Base-by-base conservation (phyloP, 2,888 invertebrate genomes). In the Nomada lathburiana region DNA sequence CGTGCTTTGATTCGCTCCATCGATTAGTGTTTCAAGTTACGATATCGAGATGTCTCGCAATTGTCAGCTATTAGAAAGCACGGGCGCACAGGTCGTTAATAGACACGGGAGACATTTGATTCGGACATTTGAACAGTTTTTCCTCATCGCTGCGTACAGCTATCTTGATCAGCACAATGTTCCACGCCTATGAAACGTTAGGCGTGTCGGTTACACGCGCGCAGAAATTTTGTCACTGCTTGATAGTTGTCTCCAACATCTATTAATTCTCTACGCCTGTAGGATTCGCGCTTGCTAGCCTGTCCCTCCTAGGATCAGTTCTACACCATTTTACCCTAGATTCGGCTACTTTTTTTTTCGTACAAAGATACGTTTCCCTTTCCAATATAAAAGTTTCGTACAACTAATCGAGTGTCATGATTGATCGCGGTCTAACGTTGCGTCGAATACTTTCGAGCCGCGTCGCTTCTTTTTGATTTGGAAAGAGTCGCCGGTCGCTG, bases 381-480 rank as follows among this genome's bases (percentile, higher is more conserved):
- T 70, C 36, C 59, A 59, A 59, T 84, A 89, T 63, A 88, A 85
- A 89, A 88, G 68, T 68, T 87, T 85, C 72, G 76, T 86, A 88
- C 23, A 86, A 23, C 83, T 89, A 88, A 72, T 83, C 80, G 78
- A 77, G 73, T 81, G 86, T 84, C 87, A 87, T 83, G 86, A 85
- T 70, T 57, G 70, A 79, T 57, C 78, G 86, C 86, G 79, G 84
- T 87, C 85, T 85, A 88, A 68, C 47, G 74, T 77, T 77, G 55
- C 74, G 26, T 83, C 44, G 62, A 55, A 36, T 69, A 63, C n/a
- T 50, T 68, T 26, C 11, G n/a, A 50, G 62, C 26, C 68, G 42
- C 29, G 11, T 63, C 53, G 44, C 20, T 71, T 62, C 3, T n/a
- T 18, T 80, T 80, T 76, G 69, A 83, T 80, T 76, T 52, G 36